A percentile compares a stretch with the other conserved stretches of the same genome.
These are phyloP conservation scores for Apodemus agrarius DNA, from an alignment of 2,797 vertebrate species.

Conservation along the genomic window DNA sequence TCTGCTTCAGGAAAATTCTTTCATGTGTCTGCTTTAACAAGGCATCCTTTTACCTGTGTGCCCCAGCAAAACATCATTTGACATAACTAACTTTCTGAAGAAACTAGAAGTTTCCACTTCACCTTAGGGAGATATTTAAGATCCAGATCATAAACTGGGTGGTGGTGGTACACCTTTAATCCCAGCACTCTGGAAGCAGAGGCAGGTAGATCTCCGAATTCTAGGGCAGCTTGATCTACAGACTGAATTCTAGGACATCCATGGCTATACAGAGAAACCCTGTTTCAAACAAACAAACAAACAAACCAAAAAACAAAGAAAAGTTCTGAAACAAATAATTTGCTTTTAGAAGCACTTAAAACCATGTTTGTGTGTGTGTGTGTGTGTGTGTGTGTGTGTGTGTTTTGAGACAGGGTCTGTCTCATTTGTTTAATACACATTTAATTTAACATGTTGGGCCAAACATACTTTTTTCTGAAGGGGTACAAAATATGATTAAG, in stretches of 20 bases:
- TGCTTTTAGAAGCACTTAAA: conserved; percentile 21
- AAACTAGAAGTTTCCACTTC: background rate
- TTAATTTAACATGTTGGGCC: background rate
- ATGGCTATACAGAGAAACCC: background rate
- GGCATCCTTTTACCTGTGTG: background rate
- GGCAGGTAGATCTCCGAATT: background rate
- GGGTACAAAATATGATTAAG: conserved; percentile 2
- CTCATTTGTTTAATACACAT: background rate
- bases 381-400: too few species aligned
- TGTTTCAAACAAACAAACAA: background rate
- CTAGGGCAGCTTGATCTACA: background rate
- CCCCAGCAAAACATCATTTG: background rate
- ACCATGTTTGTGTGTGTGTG: background rate
- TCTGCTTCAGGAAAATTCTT: background rate
- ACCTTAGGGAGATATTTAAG: background rate
- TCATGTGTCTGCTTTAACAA: background rate
- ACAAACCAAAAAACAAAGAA: background rate
- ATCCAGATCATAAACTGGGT: background rate
- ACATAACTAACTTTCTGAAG: background rate
- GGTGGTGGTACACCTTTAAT: background rate
- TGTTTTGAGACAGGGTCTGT: background rate
- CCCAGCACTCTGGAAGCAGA: background rate
- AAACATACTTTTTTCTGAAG: conserved; percentile 27
- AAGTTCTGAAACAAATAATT: background rate
- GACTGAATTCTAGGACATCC: background rate